Conservation (phyloP, 2,797 vertebrate genomes). For the Pelodytes ibericus region DNA sequence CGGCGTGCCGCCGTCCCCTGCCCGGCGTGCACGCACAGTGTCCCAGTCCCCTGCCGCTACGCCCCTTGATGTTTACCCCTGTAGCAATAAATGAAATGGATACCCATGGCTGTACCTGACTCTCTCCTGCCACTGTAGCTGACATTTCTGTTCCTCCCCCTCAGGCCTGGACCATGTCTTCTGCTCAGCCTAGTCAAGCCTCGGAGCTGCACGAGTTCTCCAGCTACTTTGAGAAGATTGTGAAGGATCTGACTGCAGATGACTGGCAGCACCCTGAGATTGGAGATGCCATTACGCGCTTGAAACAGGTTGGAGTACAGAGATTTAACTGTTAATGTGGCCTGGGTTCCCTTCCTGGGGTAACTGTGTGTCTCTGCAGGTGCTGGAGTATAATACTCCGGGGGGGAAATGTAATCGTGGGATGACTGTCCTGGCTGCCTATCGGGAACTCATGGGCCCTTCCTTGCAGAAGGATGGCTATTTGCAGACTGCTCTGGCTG, state of each 20-base stretch:
- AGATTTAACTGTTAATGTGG: not conserved
- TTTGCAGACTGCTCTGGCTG: slow-evolving; percentile 76
- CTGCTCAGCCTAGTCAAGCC: slow-evolving; percentile 65
- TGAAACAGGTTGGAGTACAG: slow-evolving; percentile 67
- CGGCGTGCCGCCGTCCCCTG: too few relatives aligned
- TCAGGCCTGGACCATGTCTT: slow-evolving; percentile 59
- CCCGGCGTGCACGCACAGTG: too few relatives aligned
- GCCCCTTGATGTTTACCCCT: too few relatives aligned
- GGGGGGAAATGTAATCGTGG: slow-evolving; percentile 92
- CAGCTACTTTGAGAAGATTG: slow-evolving; percentile 80
- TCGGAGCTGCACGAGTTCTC: slow-evolving; percentile 77
- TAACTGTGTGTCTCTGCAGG: slow-evolving; percentile 63
- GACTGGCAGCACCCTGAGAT: slow-evolving; percentile 76
- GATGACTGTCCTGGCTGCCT: slow-evolving; percentile 82
- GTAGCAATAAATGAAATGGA: too few relatives aligned
- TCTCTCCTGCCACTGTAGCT: too few relatives aligned
- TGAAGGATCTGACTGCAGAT: slow-evolving; percentile 80
- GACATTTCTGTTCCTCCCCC: not conserved
- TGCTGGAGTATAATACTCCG: slow-evolving; percentile 80
- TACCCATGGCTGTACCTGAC: too few relatives aligned
- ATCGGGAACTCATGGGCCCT: slow-evolving; percentile 76
- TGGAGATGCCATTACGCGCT: slow-evolving; percentile 75
- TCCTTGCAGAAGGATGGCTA: slow-evolving; percentile 70
- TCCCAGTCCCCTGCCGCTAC: too few relatives aligned
- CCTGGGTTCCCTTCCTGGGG: not conserved